These are phyloP conservation scores for Luidia sarsii DNA, from an alignment of 53 echinoderm and acorn worm species.

Conservation along the genomic window DNA sequence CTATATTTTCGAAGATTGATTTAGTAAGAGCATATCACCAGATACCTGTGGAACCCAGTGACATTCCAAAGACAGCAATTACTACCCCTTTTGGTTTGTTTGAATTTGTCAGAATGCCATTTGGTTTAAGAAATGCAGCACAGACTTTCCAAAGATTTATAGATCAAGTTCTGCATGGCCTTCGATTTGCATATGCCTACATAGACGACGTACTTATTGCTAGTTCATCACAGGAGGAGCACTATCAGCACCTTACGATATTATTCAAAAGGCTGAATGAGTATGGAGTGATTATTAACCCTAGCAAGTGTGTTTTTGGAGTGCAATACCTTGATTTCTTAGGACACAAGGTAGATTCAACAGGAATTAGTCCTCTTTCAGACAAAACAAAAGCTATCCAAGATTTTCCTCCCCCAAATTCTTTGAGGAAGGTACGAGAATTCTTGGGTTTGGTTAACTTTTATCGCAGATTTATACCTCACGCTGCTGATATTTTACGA, in stretches of 20 bases:
- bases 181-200: constrained; percentile 56
- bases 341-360: constrained; percentile 1
- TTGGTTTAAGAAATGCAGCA: constrained; percentile 63
- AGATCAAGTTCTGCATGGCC: constrained; percentile 54
- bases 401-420: constrained; percentile 31
- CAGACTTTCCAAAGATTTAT: constrained; percentile 62
- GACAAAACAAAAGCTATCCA: constrained; percentile 28
- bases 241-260: constrained; percentile 17
- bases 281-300: constrained; percentile 40
- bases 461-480: constrained; percentile 56
- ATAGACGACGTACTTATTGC: constrained; percentile 63
- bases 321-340: background rate
- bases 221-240: constrained; percentile 38
- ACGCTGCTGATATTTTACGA: constrained; percentile 36
- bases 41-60: constrained; percentile 55
- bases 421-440: constrained; percentile 54
- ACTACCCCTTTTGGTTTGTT: constrained; percentile 59
- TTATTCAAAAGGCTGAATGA: constrained; percentile 5
- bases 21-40: constrained; percentile 61
- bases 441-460: constrained; percentile 67
- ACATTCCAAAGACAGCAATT: constrained; percentile 53
- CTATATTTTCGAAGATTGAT: constrained; percentile 54
- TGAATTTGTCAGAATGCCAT: constrained; percentile 68
- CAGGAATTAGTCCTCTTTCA: constrained; percentile 25
- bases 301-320: constrained; percentile 28